Evolutionary conservation across 2,797 vertebrate genomes (phyloP).

Genomic region (Micromesistius poutassou): DNA sequence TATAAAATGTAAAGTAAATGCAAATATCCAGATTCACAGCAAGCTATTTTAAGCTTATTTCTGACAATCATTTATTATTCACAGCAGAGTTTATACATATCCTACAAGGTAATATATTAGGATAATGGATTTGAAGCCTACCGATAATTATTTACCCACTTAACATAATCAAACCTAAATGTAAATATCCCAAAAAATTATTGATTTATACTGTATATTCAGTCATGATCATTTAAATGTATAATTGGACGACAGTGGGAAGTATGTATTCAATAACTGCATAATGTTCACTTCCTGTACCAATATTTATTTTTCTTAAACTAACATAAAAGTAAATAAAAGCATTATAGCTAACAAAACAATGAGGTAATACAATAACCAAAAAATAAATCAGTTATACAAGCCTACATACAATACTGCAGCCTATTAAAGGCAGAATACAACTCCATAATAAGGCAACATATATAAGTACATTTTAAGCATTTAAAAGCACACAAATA

Average conservation of each 20-base stretch:
- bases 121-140: neutral
- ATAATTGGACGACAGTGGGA: neutral
- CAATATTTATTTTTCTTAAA: too few species aligned
- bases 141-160: neutral
- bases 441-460: too few species aligned
- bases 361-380: too few species aligned
- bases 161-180: neutral
- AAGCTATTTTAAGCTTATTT: neutral
- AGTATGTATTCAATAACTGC: neutral
- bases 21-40: neutral
- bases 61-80: neutral
- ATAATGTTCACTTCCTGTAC: too few species aligned
- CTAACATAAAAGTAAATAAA: too few species aligned
- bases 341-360: too few species aligned
- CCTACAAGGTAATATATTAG: neutral
- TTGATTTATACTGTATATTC: neutral
- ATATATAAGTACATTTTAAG: too few species aligned
- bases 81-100: neutral
- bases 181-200: neutral
- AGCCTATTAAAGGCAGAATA: neutral
- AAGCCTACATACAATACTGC: neutral
- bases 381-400: too few species aligned
- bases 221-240: neutral
- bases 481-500: too few species aligned
- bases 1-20: too few species aligned